A percentile compares a stretch with the other conserved stretches of the same genome.
These are phyloP conservation scores for Apus apus DNA, from an alignment of 2,113 vertebrate species.

Conservation along the genomic window DNA sequence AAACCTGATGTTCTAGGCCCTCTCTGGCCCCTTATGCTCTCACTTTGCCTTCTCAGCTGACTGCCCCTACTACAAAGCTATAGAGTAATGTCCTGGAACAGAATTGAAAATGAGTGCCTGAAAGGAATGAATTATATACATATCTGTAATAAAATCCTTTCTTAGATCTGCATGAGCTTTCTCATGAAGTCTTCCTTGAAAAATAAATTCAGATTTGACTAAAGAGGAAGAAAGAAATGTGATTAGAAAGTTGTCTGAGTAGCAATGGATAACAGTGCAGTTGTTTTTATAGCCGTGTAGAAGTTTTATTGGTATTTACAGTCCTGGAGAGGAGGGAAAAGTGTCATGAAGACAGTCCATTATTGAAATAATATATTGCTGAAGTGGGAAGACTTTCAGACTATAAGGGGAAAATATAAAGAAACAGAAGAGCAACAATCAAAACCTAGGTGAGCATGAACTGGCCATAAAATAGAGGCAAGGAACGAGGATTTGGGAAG, in stretches of 20 bases:
- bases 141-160: background rate
- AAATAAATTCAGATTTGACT: constrained; percentile 8
- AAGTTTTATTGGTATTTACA: background rate
- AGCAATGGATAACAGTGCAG: background rate
- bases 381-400: background rate
- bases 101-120: background rate
- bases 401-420: background rate
- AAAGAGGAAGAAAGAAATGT: background rate
- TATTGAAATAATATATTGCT: constrained; percentile 1
- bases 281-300: background rate
- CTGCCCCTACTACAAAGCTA: background rate
- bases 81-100: background rate
- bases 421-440: background rate
- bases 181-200: background rate
- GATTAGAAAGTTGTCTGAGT: background rate
- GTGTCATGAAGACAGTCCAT: background rate
- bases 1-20: background rate
- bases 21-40: background rate
- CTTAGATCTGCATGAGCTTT: background rate
- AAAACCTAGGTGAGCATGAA: background rate
- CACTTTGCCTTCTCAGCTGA: background rate
- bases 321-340: background rate
- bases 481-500: background rate
- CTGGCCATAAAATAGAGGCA: background rate
- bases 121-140: background rate